phyloP scores from a whole-genome alignment of 2,888 invertebrate species.

The Sialis fuliginosa region DNA sequence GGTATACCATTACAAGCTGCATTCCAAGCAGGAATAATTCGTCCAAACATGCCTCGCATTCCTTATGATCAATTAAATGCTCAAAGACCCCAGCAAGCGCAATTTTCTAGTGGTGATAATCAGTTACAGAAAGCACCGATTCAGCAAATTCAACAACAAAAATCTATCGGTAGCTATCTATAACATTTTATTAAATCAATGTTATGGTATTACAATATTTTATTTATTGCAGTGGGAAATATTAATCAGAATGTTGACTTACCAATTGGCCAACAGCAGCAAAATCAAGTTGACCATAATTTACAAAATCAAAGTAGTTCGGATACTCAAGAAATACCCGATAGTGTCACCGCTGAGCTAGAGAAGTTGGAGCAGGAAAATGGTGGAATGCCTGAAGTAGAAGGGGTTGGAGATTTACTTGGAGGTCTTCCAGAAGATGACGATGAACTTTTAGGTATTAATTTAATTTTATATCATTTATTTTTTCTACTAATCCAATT shows the following conservation, averaged over 20 bases:
- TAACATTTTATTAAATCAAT: background rate
- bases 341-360: constrained; percentile 47
- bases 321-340: constrained; percentile 40
- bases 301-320: constrained; percentile 17
- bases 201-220: background rate
- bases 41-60: background rate
- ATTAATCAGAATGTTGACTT: background rate
- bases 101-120: background rate
- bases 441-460: constrained; percentile 55
- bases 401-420: constrained; percentile 59
- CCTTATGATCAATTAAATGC: background rate
- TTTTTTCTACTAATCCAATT: background rate
- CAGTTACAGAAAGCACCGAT: background rate
- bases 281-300: constrained; percentile 14
- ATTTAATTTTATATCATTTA: background rate
- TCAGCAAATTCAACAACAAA: background rate
- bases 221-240: background rate
- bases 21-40: background rate
- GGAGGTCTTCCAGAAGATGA: constrained; percentile 74
- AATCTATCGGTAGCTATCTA: background rate
- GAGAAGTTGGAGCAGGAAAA: constrained; percentile 53
- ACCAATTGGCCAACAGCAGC: background rate
- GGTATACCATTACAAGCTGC: background rate
- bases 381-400: constrained; percentile 36
- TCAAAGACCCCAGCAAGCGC: background rate